A percentile compares a stretch with the other conserved stretches of the same genome.
These are phyloP conservation scores for Synanthedon andrenaeformis DNA, from an alignment of 2,888 invertebrate species.

Conservation along the genomic window DNA sequence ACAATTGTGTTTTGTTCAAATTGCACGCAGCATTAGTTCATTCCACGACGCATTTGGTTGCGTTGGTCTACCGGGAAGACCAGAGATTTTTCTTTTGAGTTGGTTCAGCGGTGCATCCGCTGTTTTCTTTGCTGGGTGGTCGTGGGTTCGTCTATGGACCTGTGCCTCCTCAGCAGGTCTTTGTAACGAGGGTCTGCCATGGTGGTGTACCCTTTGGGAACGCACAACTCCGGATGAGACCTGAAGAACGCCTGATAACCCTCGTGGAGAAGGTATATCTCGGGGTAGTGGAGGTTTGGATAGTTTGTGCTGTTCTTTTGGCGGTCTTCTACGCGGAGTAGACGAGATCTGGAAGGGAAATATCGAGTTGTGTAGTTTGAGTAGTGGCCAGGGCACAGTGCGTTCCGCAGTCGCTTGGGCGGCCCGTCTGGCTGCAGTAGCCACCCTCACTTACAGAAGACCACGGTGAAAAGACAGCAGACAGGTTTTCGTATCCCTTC, in stretches of 20 bases:
- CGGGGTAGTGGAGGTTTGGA: conserved; percentile 90
- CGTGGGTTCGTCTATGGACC: conserved; percentile 29
- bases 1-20: neutral
- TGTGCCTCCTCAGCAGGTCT: conserved; percentile 77
- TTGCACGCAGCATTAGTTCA: no score
- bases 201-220: conserved; percentile 80
- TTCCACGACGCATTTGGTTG: no score
- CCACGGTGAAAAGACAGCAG: no score
- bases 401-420: no score
- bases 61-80: conserved; percentile 8
- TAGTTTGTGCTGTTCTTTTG: conserved; percentile 83
- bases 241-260: conserved; percentile 76
- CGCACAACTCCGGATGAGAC: conserved; percentile 72
- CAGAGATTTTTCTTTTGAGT: conserved; percentile 4
- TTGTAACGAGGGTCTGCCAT: conserved; percentile 88
- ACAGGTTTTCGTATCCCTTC: no score
- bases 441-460: no score
- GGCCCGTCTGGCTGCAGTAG: no score
- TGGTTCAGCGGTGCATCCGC: conserved; percentile 1
- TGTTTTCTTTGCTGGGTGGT: conserved; percentile 6
- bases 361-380: neutral
- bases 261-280: conserved; percentile 92
- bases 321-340: conserved; percentile 86
- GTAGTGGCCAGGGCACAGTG: no score
- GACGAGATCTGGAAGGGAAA: conserved; percentile 75